phyloP scores from a whole-genome alignment of 2,888 invertebrate genomes.

The Hydropsyche betteni region DNA sequence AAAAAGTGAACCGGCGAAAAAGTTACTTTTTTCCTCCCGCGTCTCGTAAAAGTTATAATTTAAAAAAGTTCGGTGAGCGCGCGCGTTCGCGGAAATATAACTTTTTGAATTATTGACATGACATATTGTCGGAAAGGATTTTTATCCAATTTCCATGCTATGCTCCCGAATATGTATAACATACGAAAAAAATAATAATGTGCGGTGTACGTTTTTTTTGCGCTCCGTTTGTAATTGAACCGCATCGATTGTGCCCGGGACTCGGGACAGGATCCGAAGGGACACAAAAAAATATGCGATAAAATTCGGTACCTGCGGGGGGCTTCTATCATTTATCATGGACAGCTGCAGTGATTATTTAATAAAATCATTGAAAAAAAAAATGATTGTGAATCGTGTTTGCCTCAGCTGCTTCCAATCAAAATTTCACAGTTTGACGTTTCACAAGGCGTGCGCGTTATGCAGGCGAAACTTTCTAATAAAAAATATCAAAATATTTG shows the following conservation, averaged over 20 bases:
- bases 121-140: conserved; percentile 33
- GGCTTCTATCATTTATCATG: conserved; percentile 45
- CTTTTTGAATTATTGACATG: conserved; percentile 51
- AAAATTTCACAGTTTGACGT: conserved; percentile 49
- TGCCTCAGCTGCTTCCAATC: conserved; percentile 47
- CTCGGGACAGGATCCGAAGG: neutral
- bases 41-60: conserved; percentile 48
- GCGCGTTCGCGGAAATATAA: conserved; percentile 31
- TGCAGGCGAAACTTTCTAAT: conserved; percentile 26
- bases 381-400: neutral
- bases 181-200: neutral
- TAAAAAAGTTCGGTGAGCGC: conserved; percentile 46
- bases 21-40: conserved; percentile 10
- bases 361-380: conserved; percentile 36
- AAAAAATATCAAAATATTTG: neutral
- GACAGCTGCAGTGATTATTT: conserved; percentile 46
- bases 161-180: neutral
- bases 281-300: neutral
- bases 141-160: conserved; percentile 32
- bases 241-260: neutral
- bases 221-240: neutral
- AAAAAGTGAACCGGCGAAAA: conserved; percentile 27
- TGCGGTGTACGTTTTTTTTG: neutral
- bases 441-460: conserved; percentile 38
- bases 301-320: conserved; percentile 22